Conservation (phyloP, 2,888 invertebrate genomes). For the Hyalella azteca region DNA sequence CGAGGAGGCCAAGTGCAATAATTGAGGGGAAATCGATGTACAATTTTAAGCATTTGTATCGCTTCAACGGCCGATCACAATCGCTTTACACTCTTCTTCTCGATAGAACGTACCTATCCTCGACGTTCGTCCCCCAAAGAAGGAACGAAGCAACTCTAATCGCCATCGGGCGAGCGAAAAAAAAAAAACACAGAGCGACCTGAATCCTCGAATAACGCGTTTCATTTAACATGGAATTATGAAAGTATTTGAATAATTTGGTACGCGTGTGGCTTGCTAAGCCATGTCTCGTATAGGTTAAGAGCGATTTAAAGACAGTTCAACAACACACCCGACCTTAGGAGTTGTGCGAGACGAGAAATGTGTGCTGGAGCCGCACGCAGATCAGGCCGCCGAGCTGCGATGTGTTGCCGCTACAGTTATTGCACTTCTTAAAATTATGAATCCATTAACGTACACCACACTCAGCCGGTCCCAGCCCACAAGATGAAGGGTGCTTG, state of each 20-base stretch:
- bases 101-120: too few relatives aligned
- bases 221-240: slow-evolving; percentile 24
- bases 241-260: slow-evolving; percentile 17
- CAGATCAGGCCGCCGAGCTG: slow-evolving; percentile 3
- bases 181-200: neutral
- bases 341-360: slow-evolving; percentile 20
- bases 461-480: neutral
- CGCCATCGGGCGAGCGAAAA: neutral
- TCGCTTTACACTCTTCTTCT: too few relatives aligned
- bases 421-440: slow-evolving; percentile 21
- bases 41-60: too few relatives aligned
- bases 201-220: neutral
- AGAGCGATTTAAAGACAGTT: slow-evolving; percentile 16
- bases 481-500: too few relatives aligned
- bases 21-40: too few relatives aligned
- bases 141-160: neutral
- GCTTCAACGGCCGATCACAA: too few relatives aligned
- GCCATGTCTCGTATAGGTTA: slow-evolving; percentile 8
- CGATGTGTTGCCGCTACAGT: slow-evolving; percentile 28
- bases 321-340: neutral
- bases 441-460: slow-evolving; percentile 16
- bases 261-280: neutral
- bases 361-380: neutral
- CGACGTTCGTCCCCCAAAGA: neutral
- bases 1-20: too few relatives aligned